Evolutionary conservation across 2,113 vertebrate genomes (phyloP).

Genomic region (Scartelaos histophorus): DNA sequence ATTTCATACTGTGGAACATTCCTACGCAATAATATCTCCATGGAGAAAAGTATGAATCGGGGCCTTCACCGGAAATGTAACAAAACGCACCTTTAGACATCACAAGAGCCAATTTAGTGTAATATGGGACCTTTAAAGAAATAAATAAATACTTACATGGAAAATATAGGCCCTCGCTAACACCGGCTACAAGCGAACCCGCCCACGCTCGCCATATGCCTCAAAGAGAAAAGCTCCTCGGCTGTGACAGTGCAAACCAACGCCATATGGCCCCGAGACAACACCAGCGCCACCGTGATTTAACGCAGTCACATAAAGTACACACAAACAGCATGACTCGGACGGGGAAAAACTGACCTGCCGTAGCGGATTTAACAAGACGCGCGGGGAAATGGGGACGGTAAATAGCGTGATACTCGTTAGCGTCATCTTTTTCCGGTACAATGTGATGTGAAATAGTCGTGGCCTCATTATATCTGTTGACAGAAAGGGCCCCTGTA

Average conservation of each 20-base stretch:
- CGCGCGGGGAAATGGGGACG: background rate
- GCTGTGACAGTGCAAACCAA: conserved; percentile 55
- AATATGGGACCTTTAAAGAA: background rate
- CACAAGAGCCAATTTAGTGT: no score
- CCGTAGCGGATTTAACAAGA: conserved; percentile 4
- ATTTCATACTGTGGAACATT: no score
- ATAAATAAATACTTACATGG: background rate
- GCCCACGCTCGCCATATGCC: conserved; percentile 68
- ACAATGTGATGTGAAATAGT: conserved; percentile 59
- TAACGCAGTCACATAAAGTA: conserved; percentile 23
- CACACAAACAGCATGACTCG: conserved; percentile 16
- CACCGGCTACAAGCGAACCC: conserved; percentile 50
- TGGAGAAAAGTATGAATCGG: no score
- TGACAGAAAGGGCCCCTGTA: conserved; percentile 52
- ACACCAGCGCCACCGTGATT: conserved; percentile 44
- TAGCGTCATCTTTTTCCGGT: conserved; percentile 15
- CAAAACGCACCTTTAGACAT: no score
- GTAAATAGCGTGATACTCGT: conserved; percentile 8
- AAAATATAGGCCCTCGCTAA: conserved; percentile 33
- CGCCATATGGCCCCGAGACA: conserved; percentile 59
- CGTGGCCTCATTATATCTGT: conserved; percentile 57
- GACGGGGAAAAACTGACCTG: background rate
- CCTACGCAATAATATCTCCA: no score
- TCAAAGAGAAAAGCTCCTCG: conserved; percentile 48
- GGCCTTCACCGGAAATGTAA: no score